phyloP scores from a whole-genome alignment of 2,888 invertebrate genomes.

The Macaria liturata region DNA sequence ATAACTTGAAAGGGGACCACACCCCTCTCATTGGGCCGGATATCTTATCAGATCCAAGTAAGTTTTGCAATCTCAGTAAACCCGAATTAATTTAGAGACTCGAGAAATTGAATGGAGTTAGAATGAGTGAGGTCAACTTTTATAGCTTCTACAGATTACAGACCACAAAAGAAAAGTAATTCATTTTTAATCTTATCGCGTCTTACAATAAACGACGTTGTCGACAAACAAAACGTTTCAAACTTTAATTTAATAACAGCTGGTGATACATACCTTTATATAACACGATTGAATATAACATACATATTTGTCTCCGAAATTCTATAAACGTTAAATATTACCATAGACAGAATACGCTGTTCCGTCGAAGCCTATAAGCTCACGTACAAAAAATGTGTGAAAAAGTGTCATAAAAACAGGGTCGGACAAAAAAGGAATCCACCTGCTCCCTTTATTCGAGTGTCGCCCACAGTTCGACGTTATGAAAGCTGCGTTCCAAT shows the following conservation, averaged over 20 bases:
- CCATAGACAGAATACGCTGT: slow-evolving; percentile 5
- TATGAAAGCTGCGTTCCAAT: slow-evolving; percentile 74
- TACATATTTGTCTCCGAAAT: slow-evolving; percentile 3
- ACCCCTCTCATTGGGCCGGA: slow-evolving; percentile 11
- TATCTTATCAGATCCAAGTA: slow-evolving; percentile 22
- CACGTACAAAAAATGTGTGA: slow-evolving; percentile 18
- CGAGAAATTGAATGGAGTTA: slow-evolving; percentile 13
- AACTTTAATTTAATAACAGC: not conserved
- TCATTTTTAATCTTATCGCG: not conserved
- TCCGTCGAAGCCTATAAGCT: slow-evolving; percentile 8
- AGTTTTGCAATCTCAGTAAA: slow-evolving; percentile 23
- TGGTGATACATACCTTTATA: not conserved
- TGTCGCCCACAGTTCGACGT: slow-evolving; percentile 57
- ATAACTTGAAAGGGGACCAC: slow-evolving; percentile 6
- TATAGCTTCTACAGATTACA: slow-evolving; percentile 12
- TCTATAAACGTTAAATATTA: slow-evolving; percentile 6
- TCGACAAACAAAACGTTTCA: not conserved
- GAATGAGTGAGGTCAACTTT: slow-evolving; percentile 10
- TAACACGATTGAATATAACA: not conserved
- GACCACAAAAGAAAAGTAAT: slow-evolving; percentile 2
- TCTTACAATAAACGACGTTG: not conserved
- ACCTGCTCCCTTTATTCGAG: slow-evolving; percentile 49
- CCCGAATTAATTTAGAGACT: slow-evolving; percentile 20
- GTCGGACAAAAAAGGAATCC: slow-evolving; percentile 45
- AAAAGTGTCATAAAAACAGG: slow-evolving; percentile 30